Evolutionary conservation across 2,888 invertebrate genomes (phyloP), one percentile per base, ranked within the genome.

Genomic region (Fragum sueziense): DNA sequence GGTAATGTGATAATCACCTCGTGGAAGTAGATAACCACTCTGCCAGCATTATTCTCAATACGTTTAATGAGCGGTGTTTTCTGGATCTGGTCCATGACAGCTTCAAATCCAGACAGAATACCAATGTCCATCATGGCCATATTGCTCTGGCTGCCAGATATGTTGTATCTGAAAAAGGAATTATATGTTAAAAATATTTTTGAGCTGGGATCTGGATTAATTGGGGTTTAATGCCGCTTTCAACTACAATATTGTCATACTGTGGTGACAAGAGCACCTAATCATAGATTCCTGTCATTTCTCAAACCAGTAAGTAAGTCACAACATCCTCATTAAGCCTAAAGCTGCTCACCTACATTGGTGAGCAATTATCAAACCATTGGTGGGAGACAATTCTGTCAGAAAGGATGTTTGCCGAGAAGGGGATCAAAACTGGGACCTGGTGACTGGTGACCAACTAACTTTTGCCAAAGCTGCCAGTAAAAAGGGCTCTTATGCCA

Each of bases 51-150:
- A 33, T 37, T 29, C 47, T 84, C 84, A 2, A 70, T 33, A 0
- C 76, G 67, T 37, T 84, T 84, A 52, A 80, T 69, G 3, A 61
- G n/a, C 17, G 54, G 41, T 1, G n/a, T 29, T 25, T 31, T 29
- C 9, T 37, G 47, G 4, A 84, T 41, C 1, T 31, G 20, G 31
- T 76, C 80, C 20, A 70, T 57, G 14, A 33, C 22, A 20, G 80
- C 68, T 22, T 84, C 74, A 52, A 80, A 84, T 1, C 84, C 84
- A 3, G 84, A 84, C 22, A 78, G 20, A 0, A 51, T 61, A 17
- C 80, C 84, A 27, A 80, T 52, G 51, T 76, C 74, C 51, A 84
- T 68, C 9, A 84, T 80, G 11, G 80, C 84, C 80, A 80, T 80
- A 59, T 80, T 79, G 41, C 80, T 84, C 14, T 54, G 25, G 11